Base-by-base conservation (phyloP, 2,888 invertebrate species). In the Balanococcus diminutus region DNA sequence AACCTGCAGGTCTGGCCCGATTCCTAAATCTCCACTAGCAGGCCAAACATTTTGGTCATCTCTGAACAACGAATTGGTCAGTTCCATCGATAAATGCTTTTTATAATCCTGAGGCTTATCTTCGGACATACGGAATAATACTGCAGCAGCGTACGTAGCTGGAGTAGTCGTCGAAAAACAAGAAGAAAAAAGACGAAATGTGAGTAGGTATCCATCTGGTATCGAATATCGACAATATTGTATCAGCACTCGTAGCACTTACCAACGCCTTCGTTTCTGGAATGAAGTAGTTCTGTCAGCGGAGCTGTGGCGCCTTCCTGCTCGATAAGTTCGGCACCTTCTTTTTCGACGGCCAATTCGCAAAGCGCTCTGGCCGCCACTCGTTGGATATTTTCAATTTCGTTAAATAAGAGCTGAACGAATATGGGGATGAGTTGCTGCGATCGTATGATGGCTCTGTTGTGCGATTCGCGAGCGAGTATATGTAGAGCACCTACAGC, bases 61-160 rank as follows among this genome's bases (percentile, higher is more conserved):
- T 88, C 97, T 93, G 91, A 97, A 94, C 88, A 98, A 92, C n/a
- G 98, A 98, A 91, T 96, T 98, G 87, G 97, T 97, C 88, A 99
- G 91, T 91, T 99, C 98, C 93, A 98, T 96, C 56, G 97, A 97
- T 86, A 99, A 93, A 88, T 98, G 93, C 91, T 99, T 98, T 91
- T 97, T 98, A 91, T 98, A 99, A 90, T 99, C 98, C 90, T 96
- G 96, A n/a, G 98, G 97, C 91, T 99, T 99, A 90, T 98, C 98
- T 90, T 98, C 98, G 87, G 97, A 97, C 97, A 99, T 97, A 88
- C 98, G 95, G 93, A 98, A 98, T 87, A 99, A 92, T 32, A 99
- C 97, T 1, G 98, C 98, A 1, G 98, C 98, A 39, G 98, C 98
- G 90, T 99, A 99, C 0, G 98, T 98, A n/a, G 98, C 98, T 91